Percentiles rank a stretch among this genome's conserved stretches.
These are phyloP conservation scores for Premnoplex brunnescens DNA, from an alignment of 2,797 vertebrate genomes.

Conservation along the genomic window DNA sequence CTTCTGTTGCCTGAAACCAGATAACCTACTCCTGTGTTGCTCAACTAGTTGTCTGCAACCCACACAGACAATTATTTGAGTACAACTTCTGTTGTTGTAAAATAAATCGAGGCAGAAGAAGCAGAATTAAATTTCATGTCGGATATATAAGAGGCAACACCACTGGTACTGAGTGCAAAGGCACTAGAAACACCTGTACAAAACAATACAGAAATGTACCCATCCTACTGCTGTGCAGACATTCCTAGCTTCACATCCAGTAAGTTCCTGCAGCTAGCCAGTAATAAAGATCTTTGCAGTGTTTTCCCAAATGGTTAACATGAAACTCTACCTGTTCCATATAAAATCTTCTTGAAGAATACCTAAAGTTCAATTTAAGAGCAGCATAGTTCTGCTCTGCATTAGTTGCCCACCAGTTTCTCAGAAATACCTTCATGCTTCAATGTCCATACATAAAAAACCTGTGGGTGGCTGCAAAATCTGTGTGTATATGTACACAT, in stretches of 20 bases:
- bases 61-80: neutral
- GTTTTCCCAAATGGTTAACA: slow-evolving; percentile 19
- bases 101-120: slow-evolving; percentile 1
- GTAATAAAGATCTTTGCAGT: neutral
- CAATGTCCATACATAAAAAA: neutral
- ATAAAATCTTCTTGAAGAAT: slow-evolving; percentile 40
- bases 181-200: neutral
- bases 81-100: neutral
- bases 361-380: slow-evolving; percentile 24
- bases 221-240: neutral
- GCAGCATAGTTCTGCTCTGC: neutral
- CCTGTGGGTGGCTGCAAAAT: neutral
- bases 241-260: neutral
- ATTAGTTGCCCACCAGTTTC: neutral
- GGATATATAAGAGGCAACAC: neutral
- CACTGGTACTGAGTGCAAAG: neutral
- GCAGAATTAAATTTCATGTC: neutral
- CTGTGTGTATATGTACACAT: neutral
- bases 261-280: neutral
- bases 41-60: neutral
- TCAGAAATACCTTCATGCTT: neutral
- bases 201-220: neutral
- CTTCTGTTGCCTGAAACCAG: neutral
- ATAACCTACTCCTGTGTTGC: neutral
- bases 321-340: slow-evolving; percentile 22